Conservation (phyloP, 2,888 invertebrate species). For the Microdon myrmicae region DNA sequence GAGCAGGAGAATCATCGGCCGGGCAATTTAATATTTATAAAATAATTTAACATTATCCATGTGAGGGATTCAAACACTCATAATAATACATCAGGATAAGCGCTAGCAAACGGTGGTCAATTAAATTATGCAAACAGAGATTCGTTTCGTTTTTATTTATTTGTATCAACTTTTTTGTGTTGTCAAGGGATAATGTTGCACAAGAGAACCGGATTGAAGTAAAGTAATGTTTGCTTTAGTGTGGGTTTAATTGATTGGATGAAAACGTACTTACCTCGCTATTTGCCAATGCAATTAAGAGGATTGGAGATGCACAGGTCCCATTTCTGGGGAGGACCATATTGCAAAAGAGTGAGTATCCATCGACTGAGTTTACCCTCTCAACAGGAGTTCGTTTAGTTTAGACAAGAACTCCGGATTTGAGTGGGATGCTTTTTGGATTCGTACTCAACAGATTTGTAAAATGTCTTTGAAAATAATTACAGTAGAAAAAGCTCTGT, state of each 20-base stretch:
- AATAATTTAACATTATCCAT: constrained; percentile 39
- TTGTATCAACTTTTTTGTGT: constrained; percentile 7
- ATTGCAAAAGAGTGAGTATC: too few species aligned
- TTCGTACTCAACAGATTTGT: too few species aligned
- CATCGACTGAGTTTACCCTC: too few species aligned
- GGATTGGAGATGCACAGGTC: too few species aligned
- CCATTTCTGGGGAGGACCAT: too few species aligned
- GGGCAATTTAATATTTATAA: constrained; percentile 40
- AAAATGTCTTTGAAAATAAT: too few species aligned
- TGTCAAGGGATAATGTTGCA: background rate
- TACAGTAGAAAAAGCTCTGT: too few species aligned
- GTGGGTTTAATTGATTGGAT: constrained; percentile 32
- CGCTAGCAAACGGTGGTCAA: constrained; percentile 48
- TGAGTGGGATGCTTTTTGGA: too few species aligned
- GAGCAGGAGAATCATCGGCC: too few species aligned
- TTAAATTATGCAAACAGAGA: constrained; percentile 44
- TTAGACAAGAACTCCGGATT: too few species aligned
- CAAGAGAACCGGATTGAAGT: constrained; percentile 11
- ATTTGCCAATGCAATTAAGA: constrained; percentile 46
- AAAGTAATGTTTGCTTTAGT: constrained; percentile 15
- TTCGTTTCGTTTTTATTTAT: background rate
- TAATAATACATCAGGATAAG: constrained; percentile 41
- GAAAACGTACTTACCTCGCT: constrained; percentile 38
- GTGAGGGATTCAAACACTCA: constrained; percentile 35
- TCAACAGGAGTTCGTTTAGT: too few species aligned